A percentile compares a stretch with the other conserved stretches of the same genome.
Conservation (phyloP, 1,140 invertebrate species). For the Diprion similis region DNA sequence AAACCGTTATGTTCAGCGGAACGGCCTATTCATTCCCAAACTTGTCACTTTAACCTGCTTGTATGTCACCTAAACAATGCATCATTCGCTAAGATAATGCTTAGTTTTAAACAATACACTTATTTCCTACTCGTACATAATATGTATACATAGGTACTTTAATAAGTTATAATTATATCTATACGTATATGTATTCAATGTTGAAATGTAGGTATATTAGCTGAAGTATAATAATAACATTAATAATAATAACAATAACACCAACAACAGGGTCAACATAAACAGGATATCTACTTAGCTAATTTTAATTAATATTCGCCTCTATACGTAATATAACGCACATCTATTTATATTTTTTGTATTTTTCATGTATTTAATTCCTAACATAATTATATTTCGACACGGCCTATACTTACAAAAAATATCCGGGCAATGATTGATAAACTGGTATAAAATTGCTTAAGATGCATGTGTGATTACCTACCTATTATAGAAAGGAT, state of each 20-base stretch:
- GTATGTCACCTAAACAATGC: too few species aligned
- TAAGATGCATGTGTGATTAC: slow-evolving; percentile 52
- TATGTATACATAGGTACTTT: too few species aligned
- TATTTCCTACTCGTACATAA: too few species aligned
- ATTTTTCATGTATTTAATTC: slow-evolving; percentile 26
- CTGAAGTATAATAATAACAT: background rate
- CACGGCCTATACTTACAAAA: slow-evolving; percentile 41
- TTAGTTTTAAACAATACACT: too few species aligned
- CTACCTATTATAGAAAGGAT: slow-evolving; percentile 46
- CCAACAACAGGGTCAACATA: background rate
- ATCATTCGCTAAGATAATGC: too few species aligned
- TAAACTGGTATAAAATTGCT: slow-evolving; percentile 58
- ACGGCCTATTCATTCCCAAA: too few species aligned
- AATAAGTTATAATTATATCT: background rate
- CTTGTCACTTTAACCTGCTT: too few species aligned
- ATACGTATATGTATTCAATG: background rate
- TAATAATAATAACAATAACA: background rate
- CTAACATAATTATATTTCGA: slow-evolving; percentile 27
- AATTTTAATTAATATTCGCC: too few species aligned
- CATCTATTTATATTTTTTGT: slow-evolving; percentile 8
- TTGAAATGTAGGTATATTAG: background rate
- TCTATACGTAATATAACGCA: too few species aligned
- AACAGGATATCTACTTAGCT: too few species aligned
- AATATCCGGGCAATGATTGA: slow-evolving; percentile 36
- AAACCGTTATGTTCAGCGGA: too few species aligned